Percentiles rank a stretch among this genome's conserved stretches.
Evolutionary conservation across 2,797 vertebrate genomes (phyloP).

Genomic region (Lacerta viridis): DNA sequence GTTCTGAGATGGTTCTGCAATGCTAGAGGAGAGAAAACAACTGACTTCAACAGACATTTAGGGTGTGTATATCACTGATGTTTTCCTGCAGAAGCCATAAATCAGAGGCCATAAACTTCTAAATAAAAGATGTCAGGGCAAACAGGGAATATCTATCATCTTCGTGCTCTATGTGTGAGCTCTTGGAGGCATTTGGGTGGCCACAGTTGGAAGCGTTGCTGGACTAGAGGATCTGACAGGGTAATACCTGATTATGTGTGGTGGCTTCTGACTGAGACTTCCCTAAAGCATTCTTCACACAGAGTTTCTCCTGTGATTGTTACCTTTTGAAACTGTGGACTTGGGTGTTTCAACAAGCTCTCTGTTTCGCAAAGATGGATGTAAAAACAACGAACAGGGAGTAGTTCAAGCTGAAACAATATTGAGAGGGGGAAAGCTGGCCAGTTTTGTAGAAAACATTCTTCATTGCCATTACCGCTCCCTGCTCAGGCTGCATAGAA

Average conservation of each 20-base stretch:
- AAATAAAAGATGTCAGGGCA: background rate
- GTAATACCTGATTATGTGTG: background rate
- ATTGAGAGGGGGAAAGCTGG: background rate
- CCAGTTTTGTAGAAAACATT: background rate
- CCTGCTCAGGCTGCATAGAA: background rate
- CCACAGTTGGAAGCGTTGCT: background rate
- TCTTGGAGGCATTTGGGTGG: background rate
- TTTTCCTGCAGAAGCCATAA: background rate
- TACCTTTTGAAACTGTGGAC: background rate
- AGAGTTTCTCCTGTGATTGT: background rate
- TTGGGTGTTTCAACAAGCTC: background rate
- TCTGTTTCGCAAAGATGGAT: background rate
- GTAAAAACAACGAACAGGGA: background rate
- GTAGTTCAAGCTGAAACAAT: background rate
- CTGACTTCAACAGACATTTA: accelerated
- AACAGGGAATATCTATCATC: background rate
- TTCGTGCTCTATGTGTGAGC: background rate
- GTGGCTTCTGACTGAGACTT: background rate
- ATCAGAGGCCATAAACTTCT: background rate
- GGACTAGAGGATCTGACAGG: background rate
- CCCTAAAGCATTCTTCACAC: background rate
- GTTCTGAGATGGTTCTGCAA: background rate
- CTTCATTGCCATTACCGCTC: background rate
- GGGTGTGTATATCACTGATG: background rate
- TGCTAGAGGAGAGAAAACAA: background rate